These are phyloP conservation scores for Halichondria panicea DNA, from an alignment of 37 sponge, comb jelly and placozoan species.

Conservation along the genomic window DNA sequence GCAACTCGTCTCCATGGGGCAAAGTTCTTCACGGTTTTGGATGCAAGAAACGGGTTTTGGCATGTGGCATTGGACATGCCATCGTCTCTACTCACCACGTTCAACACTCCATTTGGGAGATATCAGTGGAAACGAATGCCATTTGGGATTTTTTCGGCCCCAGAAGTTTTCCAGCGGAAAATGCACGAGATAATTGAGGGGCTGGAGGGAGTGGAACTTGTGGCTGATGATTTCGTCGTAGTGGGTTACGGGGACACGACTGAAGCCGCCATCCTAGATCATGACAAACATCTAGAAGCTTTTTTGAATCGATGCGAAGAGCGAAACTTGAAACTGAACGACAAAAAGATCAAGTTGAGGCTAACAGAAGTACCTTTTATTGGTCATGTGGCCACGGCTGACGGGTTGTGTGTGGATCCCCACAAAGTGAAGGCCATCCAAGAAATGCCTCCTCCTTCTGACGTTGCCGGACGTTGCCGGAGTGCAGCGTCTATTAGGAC, in stretches of 20 bases:
- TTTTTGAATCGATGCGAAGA: slow-evolving; percentile 28
- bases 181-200: slow-evolving; percentile 56
- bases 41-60: slow-evolving; percentile 59
- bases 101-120: slow-evolving; percentile 61
- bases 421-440: slow-evolving; percentile 41
- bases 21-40: slow-evolving; percentile 59
- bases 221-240: slow-evolving; percentile 42
- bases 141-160: slow-evolving; percentile 58
- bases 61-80: slow-evolving; percentile 56
- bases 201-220: slow-evolving; percentile 40
- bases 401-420: slow-evolving; percentile 44
- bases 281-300: slow-evolving; percentile 13
- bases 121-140: slow-evolving; percentile 40
- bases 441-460: slow-evolving; percentile 46
- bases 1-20: slow-evolving; percentile 38
- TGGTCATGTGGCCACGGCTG: slow-evolving; percentile 6
- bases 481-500: slow-evolving; percentile 32
- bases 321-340: slow-evolving; percentile 21
- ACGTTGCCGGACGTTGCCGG: slow-evolving; percentile 30
- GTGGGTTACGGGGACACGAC: slow-evolving; percentile 36
- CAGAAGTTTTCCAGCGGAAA: slow-evolving; percentile 53
- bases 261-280: slow-evolving; percentile 6
- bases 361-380: slow-evolving; percentile 22
- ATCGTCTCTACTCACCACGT: slow-evolving; percentile 60
- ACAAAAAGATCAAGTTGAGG: slow-evolving; percentile 12